A percentile compares a stretch with the other conserved stretches of the same genome.
Conservation (phyloP, 2,113 vertebrate species). For the Pollachius pollachius region DNA sequence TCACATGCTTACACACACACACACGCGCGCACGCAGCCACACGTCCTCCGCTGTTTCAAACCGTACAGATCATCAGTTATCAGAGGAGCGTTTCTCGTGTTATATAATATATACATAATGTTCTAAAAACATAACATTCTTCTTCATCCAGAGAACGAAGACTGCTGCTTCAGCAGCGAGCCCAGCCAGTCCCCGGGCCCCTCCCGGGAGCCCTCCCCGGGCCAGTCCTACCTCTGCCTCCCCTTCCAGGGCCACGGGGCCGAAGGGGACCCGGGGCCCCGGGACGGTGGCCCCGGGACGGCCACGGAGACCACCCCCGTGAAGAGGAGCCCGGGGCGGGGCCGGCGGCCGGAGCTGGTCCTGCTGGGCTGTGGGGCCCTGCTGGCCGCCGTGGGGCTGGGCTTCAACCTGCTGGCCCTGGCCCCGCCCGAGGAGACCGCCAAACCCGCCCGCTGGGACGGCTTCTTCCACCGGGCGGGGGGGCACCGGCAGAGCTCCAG, state of each 20-base stretch:
- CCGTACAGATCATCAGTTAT: too few species aligned
- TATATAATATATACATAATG: too few species aligned
- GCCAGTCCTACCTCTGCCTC: conserved; percentile 93
- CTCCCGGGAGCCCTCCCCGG: conserved; percentile 47
- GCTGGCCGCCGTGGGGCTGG: conserved; percentile 89
- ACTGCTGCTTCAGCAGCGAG: conserved; percentile 76
- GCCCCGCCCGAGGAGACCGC: conserved; percentile 80
- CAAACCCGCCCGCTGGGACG: conserved; percentile 83
- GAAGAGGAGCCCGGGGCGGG: conserved; percentile 77
- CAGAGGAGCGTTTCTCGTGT: too few species aligned
- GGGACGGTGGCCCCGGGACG: conserved; percentile 77
- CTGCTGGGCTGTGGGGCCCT: conserved; percentile 90
- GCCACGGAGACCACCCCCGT: conserved; percentile 83
- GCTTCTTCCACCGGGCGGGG: conserved; percentile 85
- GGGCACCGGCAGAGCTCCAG: conserved; percentile 83
- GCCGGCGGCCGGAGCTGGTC: conserved; percentile 84
- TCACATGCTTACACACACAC: too few species aligned
- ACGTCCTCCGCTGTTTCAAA: too few species aligned
- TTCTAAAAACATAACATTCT: not conserved
- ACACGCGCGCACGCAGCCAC: too few species aligned
- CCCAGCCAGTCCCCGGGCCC: conserved; percentile 35
- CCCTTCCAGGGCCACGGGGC: conserved; percentile 85
- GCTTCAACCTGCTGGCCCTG: conserved; percentile 84
- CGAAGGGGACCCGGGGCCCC: conserved; percentile 73
- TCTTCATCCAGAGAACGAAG: conserved; percentile 84